Percentiles rank a stretch among this genome's conserved stretches.
phyloP scores from a whole-genome alignment of 1,140 invertebrate species.

The Mycetomoellerius zeteki region DNA sequence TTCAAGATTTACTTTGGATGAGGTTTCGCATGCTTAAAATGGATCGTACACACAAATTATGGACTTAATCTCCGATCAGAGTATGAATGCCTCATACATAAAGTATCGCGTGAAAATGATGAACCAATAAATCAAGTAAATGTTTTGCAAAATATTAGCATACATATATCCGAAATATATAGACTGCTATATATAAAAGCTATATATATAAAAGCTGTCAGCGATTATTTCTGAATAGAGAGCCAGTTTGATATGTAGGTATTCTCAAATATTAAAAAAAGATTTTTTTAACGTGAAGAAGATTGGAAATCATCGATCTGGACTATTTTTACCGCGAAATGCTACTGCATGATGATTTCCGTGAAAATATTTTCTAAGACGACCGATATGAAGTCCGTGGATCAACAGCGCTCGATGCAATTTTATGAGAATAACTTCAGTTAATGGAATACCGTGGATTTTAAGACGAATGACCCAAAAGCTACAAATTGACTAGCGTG shows the following conservation, averaged over 20 bases:
- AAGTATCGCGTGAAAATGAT: conserved; percentile 15
- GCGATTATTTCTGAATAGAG: conserved; percentile 4
- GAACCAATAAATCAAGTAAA: conserved; percentile 25
- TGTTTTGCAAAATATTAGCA: neutral
- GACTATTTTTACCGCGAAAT: neutral
- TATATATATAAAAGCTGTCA: neutral
- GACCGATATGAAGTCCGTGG: neutral
- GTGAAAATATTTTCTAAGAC: conserved; percentile 1
- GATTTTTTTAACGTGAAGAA: neutral
- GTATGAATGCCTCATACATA: conserved; percentile 26
- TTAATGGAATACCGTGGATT: conserved; percentile 34
- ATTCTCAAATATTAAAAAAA: neutral
- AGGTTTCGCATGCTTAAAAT: neutral
- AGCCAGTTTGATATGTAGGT: neutral
- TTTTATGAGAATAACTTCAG: conserved; percentile 6
- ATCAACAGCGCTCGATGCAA: neutral
- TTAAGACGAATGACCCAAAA: neutral
- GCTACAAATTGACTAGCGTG: conserved; percentile 28
- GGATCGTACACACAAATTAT: conserved; percentile 11
- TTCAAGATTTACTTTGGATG: conserved; percentile 23
- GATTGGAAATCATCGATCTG: neutral
- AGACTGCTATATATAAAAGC: no score
- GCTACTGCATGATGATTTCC: neutral
- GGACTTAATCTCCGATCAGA: neutral
- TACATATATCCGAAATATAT: neutral